Conservation (phyloP, 1,140 invertebrate species). For the Palaemon carinicauda region DNA sequence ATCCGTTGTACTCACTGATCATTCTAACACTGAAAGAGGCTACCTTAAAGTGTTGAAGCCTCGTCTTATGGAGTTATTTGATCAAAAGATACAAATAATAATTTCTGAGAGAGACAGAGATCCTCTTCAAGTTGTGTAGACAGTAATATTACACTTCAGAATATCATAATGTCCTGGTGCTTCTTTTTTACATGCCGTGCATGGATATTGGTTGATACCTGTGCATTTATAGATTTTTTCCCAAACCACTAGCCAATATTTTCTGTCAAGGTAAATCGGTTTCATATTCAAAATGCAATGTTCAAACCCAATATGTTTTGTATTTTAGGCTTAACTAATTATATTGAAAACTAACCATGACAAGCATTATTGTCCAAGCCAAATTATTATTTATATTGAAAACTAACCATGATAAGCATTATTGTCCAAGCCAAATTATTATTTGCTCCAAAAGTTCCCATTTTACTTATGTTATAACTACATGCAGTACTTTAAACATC, state of each 20-base stretch:
- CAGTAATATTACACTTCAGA: neutral
- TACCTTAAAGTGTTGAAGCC: slow-evolving; percentile 71
- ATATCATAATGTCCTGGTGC: neutral
- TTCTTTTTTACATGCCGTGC: neutral
- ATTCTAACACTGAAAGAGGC: slow-evolving; percentile 94
- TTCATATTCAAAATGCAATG: neutral
- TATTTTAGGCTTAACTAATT: too few species aligned
- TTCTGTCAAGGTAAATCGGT: neutral
- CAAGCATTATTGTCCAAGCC: too few species aligned
- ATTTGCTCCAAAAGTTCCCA: too few species aligned
- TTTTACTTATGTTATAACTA: too few species aligned
- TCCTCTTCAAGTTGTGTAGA: slow-evolving; percentile 68
- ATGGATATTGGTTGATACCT: too few species aligned
- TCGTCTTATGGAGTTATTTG: slow-evolving; percentile 64
- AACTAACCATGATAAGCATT: too few species aligned
- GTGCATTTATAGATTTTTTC: too few species aligned
- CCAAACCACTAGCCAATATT: too few species aligned
- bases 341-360: too few species aligned
- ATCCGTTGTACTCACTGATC: slow-evolving; percentile 89
- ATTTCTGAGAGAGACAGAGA: slow-evolving; percentile 80
- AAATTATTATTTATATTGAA: too few species aligned
- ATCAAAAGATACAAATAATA: slow-evolving; percentile 72
- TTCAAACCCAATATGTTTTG: neutral
- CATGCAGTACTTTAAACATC: too few species aligned
- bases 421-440: too few species aligned